Evolutionary conservation across 2,888 invertebrate genomes (phyloP), one percentile per base, ranked within the genome.

Genomic region (Agrochola litura): DNA sequence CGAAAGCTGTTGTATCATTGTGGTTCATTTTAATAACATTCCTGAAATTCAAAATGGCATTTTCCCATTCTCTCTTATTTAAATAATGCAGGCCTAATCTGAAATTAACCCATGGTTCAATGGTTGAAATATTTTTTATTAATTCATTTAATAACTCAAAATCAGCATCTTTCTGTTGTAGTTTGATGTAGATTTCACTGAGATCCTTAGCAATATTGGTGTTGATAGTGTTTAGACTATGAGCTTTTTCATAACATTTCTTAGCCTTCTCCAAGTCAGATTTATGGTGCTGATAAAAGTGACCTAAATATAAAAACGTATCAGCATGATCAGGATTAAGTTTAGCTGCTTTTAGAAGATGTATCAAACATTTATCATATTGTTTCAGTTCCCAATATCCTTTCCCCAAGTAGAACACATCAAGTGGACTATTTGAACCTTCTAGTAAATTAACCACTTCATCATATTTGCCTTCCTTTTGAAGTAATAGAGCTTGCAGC

Each of bases 241-340:
- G 97, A 63, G 98, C 98, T 93, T 98, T 99, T 94, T 99, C 98
- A 93, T 98, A 99, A 94, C 99, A 99, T 91, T 98, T 98, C 85
- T 97, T 97, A 0, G 99, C 98, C 89, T 98, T 98, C 70, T 97
- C 97, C n/a, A 97, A 92, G 91, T 99, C 98, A 72, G 96, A 93
- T 77, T 97, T 97, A 60, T 97, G 94, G 69, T 97, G 92, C 79
- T 97, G 95, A 93, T 99, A 99, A 92, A 97, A 98, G 89, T 97
- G 97, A 2, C 99, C 99, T 81, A 99, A 96, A 92, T 98, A 97
- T 54, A 98, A 94, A 92, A 99, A 98, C 85, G 98, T 98, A 71
- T 97, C 97, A 88, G 97, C 97, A 94, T 98, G 97, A 89, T 98
- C 97, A n/a, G 98, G 97, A 92, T 98, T 97, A 19, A 98, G 92